Evolutionary conservation across 2,113 vertebrate genomes (phyloP).

Genomic region (Ictalurus punctatus): DNA sequence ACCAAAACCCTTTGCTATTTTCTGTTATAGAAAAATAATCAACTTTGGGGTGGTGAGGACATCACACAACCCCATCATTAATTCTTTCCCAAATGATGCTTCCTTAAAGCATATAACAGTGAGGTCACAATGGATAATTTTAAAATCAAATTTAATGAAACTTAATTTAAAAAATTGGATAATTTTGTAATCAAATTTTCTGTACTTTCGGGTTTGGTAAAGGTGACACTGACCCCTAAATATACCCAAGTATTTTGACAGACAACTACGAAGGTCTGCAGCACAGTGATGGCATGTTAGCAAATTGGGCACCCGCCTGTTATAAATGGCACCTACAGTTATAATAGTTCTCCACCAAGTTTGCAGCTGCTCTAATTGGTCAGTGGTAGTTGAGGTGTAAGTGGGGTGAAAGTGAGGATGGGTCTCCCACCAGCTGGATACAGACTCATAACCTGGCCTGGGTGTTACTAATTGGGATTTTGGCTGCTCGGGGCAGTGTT

Average conservation of each 20-base stretch:
- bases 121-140: background rate
- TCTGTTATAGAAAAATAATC: background rate
- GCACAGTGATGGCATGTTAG: background rate
- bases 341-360: background rate
- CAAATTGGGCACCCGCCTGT: background rate
- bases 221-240: background rate
- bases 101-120: background rate
- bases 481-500: slow-evolving; percentile 27
- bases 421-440: slow-evolving; percentile 28
- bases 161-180: background rate
- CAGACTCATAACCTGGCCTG: background rate
- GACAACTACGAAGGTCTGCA: background rate
- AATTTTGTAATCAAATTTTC: background rate
- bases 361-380: slow-evolving; percentile 27
- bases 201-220: background rate
- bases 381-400: slow-evolving; percentile 23
- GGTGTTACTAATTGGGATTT: slow-evolving; percentile 47
- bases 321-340: background rate
- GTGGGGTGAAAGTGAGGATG: background rate
- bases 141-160: no score
- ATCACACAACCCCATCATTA: background rate
- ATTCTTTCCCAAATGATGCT: background rate
- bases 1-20: no score
- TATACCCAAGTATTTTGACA: background rate
- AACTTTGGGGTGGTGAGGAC: background rate